Evolutionary conservation across 1,140 invertebrate genomes (phyloP), one percentile per base, ranked within the genome.

Genomic region (Gryon sp.): DNA sequence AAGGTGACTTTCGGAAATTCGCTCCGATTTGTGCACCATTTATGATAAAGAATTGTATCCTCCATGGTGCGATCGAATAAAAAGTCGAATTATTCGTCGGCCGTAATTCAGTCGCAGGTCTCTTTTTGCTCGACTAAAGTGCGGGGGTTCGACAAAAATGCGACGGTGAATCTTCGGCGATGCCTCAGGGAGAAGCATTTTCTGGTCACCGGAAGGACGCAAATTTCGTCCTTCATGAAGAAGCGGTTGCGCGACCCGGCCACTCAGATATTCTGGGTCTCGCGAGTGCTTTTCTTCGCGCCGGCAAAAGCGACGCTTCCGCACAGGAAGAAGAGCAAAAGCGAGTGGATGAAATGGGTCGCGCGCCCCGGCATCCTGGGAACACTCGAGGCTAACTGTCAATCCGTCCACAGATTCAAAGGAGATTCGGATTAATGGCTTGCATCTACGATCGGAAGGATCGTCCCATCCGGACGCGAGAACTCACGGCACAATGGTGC

Each of bases 341-440:
- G 43, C 66, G 74, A 69, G 19, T 46, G 36, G 48, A 46, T 53
- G 53, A 65, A 57, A 72, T 30, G 52, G 57, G 74, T 80, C 73
- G 66, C 68, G 57, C 41, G 34, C 22, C 32, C 14, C 46, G 26
- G 41, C 36, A 77, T 85, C 84, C 84, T 87, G 86, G 86, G 85
- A 88, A 87, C 85, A 84, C 82, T 82, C 79, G 70, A 81, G 80
- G 79, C 83, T 82, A 87, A 86, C 86, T 86, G 86, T 88, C 86
- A 88, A 88, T 88, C 83, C 84, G 72, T 73, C 73, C 73, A 80
- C 70, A 65, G 78, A 81, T 83, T 84, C 82, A 88, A 88, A 84
- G 80, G 83, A 86, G 84, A 86, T 86, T 84, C 81, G 84, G 87
- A 87, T 88, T 88, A 88, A 87, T 88, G 84, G 86, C 73, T 86